Conservation (phyloP, 2,113 vertebrate species). For the Sturnus vulgaris region DNA sequence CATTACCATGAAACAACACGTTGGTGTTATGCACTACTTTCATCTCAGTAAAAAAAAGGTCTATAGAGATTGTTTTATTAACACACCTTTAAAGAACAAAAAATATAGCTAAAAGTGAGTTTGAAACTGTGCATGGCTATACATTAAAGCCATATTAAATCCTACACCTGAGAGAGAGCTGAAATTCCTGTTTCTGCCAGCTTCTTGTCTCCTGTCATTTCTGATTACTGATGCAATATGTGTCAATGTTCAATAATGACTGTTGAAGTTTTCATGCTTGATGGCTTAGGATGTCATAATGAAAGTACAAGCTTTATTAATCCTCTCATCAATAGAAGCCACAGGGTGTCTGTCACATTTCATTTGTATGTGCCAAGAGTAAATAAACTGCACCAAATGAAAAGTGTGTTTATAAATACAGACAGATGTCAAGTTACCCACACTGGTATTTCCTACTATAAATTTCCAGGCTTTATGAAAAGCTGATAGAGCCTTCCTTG, state of each 20-base stretch:
- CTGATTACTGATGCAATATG: not conserved
- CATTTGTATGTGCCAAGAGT: constrained; percentile 1
- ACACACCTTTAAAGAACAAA: not conserved
- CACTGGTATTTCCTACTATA: not conserved
- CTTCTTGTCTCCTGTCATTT: not conserved
- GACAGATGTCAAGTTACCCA: constrained; percentile 8
- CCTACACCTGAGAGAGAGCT: not conserved
- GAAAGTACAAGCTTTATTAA: constrained; percentile 44
- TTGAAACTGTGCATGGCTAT: not conserved
- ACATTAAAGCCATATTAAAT: not conserved
- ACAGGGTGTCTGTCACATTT: constrained; percentile 18
- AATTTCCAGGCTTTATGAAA: not conserved
- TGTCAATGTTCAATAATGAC: not conserved
- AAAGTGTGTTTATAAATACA: not conserved
- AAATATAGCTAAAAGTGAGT: not conserved
- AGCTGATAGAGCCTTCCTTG: not conserved
- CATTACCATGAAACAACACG: not conserved
- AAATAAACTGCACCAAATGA: constrained; percentile 24
- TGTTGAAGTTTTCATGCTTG: not conserved
- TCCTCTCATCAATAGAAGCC: constrained; percentile 22
- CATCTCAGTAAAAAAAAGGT: not conserved
- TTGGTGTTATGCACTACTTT: not conserved
- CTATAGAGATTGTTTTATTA: not conserved
- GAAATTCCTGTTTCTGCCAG: not conserved
- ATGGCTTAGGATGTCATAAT: constrained; percentile 3